phyloP scores from a whole-genome alignment of 2,888 invertebrate genomes.

The Apoderus coryli region DNA sequence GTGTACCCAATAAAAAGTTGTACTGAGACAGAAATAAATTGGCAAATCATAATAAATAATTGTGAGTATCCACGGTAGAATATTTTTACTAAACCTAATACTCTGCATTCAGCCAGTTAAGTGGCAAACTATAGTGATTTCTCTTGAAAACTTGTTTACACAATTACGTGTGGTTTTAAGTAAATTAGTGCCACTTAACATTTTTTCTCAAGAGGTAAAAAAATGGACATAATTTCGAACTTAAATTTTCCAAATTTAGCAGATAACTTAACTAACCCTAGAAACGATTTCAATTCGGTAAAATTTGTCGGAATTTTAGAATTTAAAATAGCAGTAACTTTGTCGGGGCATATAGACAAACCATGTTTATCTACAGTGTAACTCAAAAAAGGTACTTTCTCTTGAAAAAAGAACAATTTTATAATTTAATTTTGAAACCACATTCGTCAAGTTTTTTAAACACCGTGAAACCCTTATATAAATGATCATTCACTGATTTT shows the following conservation, averaged over 20 bases:
- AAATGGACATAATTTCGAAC: conserved; percentile 2
- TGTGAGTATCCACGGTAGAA: no score
- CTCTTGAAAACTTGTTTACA: no score
- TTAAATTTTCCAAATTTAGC: conserved; percentile 15
- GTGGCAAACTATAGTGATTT: no score
- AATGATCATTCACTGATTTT: conserved; percentile 9
- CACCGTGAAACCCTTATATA: conserved; percentile 13
- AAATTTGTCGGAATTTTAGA: conserved; percentile 11
- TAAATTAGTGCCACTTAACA: conserved; percentile 16
- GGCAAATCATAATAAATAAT: no score
- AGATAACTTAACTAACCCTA: conserved; percentile 25
- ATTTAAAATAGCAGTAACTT: conserved; percentile 16
- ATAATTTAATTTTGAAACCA: conserved; percentile 14
- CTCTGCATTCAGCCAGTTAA: no score
- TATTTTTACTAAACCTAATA: no score
- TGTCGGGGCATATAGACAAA: conserved; percentile 15
- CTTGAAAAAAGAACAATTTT: conserved; percentile 18
- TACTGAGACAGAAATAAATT: no score
- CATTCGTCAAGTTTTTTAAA: conserved; percentile 11
- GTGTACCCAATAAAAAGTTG: no score
- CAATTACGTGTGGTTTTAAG: no score
- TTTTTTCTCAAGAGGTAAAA: conserved; percentile 16
- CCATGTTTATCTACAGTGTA: conserved; percentile 17
- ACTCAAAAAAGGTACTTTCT: conserved; percentile 17
- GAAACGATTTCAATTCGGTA: conserved; percentile 19